Evolutionary conservation across 2,113 vertebrate genomes (phyloP).

Genomic region (Phrynocephalus versicolor): DNA sequence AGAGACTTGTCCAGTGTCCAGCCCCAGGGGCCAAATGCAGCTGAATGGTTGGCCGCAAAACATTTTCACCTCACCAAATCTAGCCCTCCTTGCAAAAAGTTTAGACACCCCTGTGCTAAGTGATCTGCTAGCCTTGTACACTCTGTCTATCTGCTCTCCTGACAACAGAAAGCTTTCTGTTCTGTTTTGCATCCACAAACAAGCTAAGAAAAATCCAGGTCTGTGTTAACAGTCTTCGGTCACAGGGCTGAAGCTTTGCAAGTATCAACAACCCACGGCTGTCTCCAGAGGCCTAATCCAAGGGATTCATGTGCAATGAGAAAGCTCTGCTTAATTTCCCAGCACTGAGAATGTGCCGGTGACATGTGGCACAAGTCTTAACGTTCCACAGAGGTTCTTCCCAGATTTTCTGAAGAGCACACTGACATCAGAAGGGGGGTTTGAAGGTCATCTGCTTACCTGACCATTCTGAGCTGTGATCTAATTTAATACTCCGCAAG

Average conservation of each 20-base stretch:
- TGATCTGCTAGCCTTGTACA: slow-evolving; percentile 3
- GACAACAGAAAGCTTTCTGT: not conserved
- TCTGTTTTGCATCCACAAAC: slow-evolving; percentile 1
- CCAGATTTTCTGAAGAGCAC: slow-evolving; percentile 7
- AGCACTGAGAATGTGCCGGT: not conserved
- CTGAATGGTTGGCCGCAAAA: too few species aligned
- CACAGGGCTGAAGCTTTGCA: not conserved
- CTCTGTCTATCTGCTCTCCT: not conserved
- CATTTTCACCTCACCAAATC: too few species aligned
- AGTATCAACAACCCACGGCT: not conserved
- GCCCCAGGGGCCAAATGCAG: too few species aligned
- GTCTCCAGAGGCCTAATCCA: not conserved
- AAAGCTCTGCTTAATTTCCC: slow-evolving; percentile 22
- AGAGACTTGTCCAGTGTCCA: too few species aligned
- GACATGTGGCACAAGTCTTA: not conserved
- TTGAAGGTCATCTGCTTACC: not conserved
- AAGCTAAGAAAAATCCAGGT: not conserved
- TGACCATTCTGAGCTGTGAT: not conserved
- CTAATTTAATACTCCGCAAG: slow-evolving; percentile 33
- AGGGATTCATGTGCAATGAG: slow-evolving; percentile 39
- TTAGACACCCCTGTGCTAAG: too few species aligned
- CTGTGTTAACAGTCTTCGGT: not conserved
- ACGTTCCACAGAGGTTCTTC: slow-evolving; percentile 18
- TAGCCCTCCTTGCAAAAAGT: too few species aligned
- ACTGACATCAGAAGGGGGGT: not conserved